These are phyloP conservation scores for Prenolepis imparis DNA, from an alignment of 2,888 invertebrate genomes.

Conservation along the genomic window DNA sequence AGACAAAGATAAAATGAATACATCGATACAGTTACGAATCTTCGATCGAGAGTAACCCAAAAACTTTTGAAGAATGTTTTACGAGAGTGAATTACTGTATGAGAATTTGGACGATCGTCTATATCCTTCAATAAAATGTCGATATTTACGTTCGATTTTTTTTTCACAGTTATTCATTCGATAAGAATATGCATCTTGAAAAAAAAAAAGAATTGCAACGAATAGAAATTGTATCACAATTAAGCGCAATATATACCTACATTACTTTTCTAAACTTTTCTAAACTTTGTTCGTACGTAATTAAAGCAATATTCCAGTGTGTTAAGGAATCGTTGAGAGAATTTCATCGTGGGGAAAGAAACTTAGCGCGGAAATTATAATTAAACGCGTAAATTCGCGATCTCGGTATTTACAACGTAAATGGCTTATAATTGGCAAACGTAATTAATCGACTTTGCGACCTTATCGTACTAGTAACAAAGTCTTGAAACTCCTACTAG, in stretches of 20 bases:
- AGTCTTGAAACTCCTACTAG: constrained; percentile 45
- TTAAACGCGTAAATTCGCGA: constrained; percentile 24
- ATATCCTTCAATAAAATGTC: neutral
- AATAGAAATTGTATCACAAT: neutral
- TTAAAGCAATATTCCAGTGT: constrained; percentile 2
- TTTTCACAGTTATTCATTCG: neutral
- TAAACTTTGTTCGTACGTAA: neutral
- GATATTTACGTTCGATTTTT: constrained; percentile 3
- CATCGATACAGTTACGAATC: constrained; percentile 56
- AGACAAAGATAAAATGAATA: constrained; percentile 61
- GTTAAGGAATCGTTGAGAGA: constrained; percentile 1
- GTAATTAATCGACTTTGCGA: constrained; percentile 43
- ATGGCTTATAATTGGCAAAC: constrained; percentile 35
- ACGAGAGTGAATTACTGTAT: constrained; percentile 60
- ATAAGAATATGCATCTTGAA: neutral
- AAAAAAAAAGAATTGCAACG: neutral
- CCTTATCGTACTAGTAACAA: constrained; percentile 17
- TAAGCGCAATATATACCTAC: neutral
- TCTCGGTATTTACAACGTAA: constrained; percentile 32
- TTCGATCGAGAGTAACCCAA: constrained; percentile 71
- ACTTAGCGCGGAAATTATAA: constrained; percentile 6
- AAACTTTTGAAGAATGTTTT: constrained; percentile 57
- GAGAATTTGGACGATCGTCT: constrained; percentile 8
- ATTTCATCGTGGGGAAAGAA: neutral
- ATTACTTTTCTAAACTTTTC: neutral